Evolutionary conservation across 2,113 vertebrate species (phyloP), one percentile per base, ranked within the genome.

Genomic region (Eupsittula cactorum): DNA sequence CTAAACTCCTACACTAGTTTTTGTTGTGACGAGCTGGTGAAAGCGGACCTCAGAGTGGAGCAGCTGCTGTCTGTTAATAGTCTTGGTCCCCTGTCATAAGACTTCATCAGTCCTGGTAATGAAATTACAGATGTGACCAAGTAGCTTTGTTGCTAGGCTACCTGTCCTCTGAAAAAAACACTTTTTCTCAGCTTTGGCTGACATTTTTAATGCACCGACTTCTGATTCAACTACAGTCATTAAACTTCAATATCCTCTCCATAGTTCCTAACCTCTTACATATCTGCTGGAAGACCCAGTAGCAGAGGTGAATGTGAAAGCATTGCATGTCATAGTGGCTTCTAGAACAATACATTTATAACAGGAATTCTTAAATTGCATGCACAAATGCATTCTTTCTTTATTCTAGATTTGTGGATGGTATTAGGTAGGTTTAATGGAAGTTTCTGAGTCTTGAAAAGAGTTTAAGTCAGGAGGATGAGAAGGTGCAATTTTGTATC

Each of bases 61-160:
- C 82, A 91, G 67, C 70, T 91, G 42, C 89, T 81, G 5, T 33
- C 55, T 77, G 73, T 77, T 97, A 59, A 75, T 71, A 37, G 68
- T 71, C 78, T 84, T 92, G 65, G 74, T 84, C 29, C 47, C 15
- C 33, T 5, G 10, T 79, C 49, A 4, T 64, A 77, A 68, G 74
- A 79, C 77, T 87, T 91, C 62, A 57, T 92, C 81, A 49, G 33
- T 82, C 46, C 50, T 68, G 16, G 52, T 95, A 94, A 96, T 95
- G 78, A 91, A 97, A 92, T 92, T 82, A 76, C n/a, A 27, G 74
- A 67, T 87, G 70, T 91, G 89, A 91, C 77, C 0, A 0, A 87
- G 52, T 86, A 74, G 89, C 70, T 76, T 86, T 39, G 95, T 95
- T 96, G 91, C 95, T 88, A 93, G 69, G 95, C 81, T 94, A 74